Evolutionary conservation across 2,113 vertebrate genomes (phyloP).

Genomic region (Psilopogon haemacephalus): DNA sequence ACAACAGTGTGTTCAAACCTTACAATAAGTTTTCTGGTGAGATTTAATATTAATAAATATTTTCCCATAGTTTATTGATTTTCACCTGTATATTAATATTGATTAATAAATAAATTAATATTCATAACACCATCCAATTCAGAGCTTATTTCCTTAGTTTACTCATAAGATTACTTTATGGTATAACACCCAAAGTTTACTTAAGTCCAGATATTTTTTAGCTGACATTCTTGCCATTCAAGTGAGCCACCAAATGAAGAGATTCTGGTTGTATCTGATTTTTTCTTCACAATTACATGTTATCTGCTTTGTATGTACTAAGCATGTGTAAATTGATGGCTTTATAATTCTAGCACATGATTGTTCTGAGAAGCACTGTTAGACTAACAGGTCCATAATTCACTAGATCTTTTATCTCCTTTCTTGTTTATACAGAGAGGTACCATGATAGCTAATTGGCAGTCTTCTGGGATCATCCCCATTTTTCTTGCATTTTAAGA

Average conservation of each 20-base stretch:
- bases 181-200: neutral
- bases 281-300: neutral
- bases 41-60: too few relatives aligned
- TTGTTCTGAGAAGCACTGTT: neutral
- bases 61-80: too few relatives aligned
- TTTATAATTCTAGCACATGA: neutral
- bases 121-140: neutral
- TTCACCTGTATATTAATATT: too few relatives aligned
- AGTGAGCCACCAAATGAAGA: neutral
- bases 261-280: neutral
- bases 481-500: neutral
- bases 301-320: neutral
- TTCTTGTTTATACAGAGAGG: neutral
- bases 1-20: too few relatives aligned
- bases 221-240: accelerated
- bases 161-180: neutral
- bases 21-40: too few relatives aligned
- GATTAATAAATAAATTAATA: too few relatives aligned
- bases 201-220: neutral
- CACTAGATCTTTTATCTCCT: neutral
- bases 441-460: neutral
- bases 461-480: neutral
- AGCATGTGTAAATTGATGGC: neutral
- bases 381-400: neutral
- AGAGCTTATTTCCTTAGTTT: neutral